phyloP scores from a whole-genome alignment of 2,113 vertebrate species.

The Toxostoma redivivum region DNA sequence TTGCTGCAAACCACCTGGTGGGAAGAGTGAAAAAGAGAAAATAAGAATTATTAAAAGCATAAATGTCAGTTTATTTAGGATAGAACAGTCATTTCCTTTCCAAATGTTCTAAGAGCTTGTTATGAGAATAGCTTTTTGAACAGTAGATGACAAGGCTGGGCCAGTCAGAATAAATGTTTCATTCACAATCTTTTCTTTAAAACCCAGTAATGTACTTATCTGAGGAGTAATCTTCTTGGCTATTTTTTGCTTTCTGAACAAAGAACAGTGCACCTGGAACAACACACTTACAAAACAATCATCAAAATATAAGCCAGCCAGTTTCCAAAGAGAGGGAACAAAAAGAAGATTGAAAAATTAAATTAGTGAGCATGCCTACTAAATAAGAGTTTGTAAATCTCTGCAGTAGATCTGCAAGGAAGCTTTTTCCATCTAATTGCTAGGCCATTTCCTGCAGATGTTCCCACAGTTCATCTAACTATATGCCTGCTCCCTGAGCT shows the following conservation, averaged over 20 bases:
- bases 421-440: not conserved
- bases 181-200: not conserved
- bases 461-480: not conserved
- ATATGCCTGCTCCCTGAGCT: not conserved
- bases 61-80: not conserved
- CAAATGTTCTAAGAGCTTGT: not conserved
- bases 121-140: not conserved
- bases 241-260: not conserved
- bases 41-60: not conserved
- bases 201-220: rapidly evolving
- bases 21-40: not conserved
- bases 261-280: not conserved
- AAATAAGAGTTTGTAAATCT: not conserved
- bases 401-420: not conserved
- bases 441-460: not conserved
- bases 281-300: not conserved
- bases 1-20: constrained; percentile 87
- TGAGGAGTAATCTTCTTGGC: not conserved
- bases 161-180: not conserved
- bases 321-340: not conserved
- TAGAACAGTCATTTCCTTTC: not conserved
- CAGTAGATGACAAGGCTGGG: not conserved
- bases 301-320: not conserved
- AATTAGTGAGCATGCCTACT: not conserved
- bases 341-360: not conserved